phyloP scores from a whole-genome alignment of 2,797 vertebrate species.

The Microcaecilia unicolor region DNA sequence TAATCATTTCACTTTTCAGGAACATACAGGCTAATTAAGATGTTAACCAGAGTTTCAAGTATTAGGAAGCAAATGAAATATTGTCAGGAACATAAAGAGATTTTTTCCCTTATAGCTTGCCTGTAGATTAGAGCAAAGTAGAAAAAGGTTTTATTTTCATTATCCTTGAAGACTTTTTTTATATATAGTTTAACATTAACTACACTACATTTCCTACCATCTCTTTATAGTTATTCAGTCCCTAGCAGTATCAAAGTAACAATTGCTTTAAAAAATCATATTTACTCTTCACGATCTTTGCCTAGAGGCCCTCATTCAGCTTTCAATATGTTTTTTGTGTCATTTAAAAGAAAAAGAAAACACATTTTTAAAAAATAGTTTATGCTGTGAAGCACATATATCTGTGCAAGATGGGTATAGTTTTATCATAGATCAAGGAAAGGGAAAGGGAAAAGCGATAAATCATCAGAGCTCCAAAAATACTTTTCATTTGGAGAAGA shows the following conservation, averaged over 20 bases:
- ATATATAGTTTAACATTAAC: slow-evolving; percentile 2
- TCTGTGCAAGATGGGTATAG: slow-evolving; percentile 54
- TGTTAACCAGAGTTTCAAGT: slow-evolving; percentile 48
- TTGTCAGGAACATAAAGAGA: slow-evolving; percentile 47
- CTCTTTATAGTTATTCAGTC: not conserved
- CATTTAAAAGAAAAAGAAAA: slow-evolving; percentile 11
- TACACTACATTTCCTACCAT: not conserved
- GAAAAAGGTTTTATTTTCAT: slow-evolving; percentile 40
- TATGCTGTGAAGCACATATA: slow-evolving; percentile 30
- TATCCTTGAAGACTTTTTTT: slow-evolving; percentile 34
- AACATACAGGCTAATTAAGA: slow-evolving; percentile 47
- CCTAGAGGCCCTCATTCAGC: slow-evolving; percentile 19
- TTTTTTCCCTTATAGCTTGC: slow-evolving; percentile 40
- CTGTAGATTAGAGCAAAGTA: slow-evolving; percentile 43
- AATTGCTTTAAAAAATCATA: not conserved
- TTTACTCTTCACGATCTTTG: slow-evolving; percentile 9
- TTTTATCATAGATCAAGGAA: slow-evolving; percentile 57
- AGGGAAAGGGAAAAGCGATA: slow-evolving; percentile 43
- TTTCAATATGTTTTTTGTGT: slow-evolving; percentile 20
- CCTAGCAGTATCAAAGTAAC: not conserved
- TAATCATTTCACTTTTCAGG: slow-evolving; percentile 49
- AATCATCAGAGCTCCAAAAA: slow-evolving; percentile 70
- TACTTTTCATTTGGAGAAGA: slow-evolving; percentile 73
- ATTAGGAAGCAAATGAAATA: slow-evolving; percentile 54
- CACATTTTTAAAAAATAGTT: slow-evolving; percentile 35